Evolutionary conservation across 1,140 invertebrate species (phyloP).

Genomic region (Oreohelix idahoensis): DNA sequence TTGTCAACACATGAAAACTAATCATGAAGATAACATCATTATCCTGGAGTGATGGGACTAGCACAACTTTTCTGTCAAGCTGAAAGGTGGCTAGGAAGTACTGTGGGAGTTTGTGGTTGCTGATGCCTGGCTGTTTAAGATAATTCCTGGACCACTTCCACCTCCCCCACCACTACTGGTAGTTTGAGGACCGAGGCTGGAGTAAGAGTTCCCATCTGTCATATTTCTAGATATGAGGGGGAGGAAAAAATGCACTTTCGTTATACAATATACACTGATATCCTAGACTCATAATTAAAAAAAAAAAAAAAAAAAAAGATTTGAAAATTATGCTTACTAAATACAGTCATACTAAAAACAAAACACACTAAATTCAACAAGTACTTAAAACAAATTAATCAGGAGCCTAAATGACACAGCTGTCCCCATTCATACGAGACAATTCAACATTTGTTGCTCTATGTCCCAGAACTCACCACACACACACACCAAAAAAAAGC

Average conservation of each 20-base stretch:
- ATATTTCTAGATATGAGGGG: slow-evolving; percentile 1
- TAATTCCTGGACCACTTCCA: background rate
- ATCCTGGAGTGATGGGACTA: slow-evolving; percentile 45
- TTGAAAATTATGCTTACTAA: background rate
- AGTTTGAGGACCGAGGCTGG: background rate
- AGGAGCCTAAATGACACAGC: too few relatives aligned
- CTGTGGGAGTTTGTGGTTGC: slow-evolving; percentile 34
- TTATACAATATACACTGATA: background rate
- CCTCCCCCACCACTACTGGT: background rate
- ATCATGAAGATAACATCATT: background rate
- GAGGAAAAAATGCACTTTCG: background rate
- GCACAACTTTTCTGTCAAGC: slow-evolving; percentile 60
- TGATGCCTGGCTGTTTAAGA: slow-evolving; percentile 41
- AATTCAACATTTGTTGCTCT: too few relatives aligned
- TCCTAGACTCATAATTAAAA: background rate
- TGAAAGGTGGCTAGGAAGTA: slow-evolving; percentile 58
- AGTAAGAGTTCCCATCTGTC: slow-evolving; percentile 10
- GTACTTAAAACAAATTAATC: too few relatives aligned
- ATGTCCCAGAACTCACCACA: too few relatives aligned
- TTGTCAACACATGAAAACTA: background rate
- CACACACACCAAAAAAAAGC: too few relatives aligned
- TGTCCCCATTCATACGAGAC: too few relatives aligned
- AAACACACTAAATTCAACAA: background rate
- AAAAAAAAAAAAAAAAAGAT: background rate
- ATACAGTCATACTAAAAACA: background rate